phyloP scores from a whole-genome alignment of 2,797 vertebrate species.

The Manis pentadactyla region DNA sequence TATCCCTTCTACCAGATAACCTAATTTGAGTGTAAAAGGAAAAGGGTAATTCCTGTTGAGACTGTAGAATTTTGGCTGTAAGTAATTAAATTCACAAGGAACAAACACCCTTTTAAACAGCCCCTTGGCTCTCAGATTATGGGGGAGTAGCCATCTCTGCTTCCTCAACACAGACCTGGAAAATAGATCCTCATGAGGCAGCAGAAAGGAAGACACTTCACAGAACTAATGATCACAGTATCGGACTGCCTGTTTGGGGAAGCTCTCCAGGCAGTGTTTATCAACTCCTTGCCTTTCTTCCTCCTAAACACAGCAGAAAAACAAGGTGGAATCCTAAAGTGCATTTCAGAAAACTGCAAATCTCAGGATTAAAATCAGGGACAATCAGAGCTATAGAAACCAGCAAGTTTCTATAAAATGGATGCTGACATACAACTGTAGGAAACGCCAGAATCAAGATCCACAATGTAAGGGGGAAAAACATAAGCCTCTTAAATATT shows the following conservation, averaged over 20 bases:
- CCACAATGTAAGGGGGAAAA: rapidly evolving
- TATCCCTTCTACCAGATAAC: neutral
- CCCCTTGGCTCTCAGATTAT: neutral
- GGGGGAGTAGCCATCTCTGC: neutral
- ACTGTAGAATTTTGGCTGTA: neutral
- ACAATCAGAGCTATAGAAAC: neutral
- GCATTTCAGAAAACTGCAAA: slow-evolving; percentile 47
- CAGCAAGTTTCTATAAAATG: neutral
- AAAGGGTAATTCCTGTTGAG: neutral
- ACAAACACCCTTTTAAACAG: neutral
- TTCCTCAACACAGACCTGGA: slow-evolving; percentile 62
- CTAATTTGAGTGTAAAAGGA: neutral
- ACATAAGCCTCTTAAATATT: neutral
- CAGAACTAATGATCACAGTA: slow-evolving; percentile 57
- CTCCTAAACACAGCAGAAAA: slow-evolving; percentile 62
- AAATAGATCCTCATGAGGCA: slow-evolving; percentile 33
- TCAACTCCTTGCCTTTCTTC: slow-evolving; percentile 35
- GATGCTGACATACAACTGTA: neutral
- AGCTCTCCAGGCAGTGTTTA: slow-evolving; percentile 47
- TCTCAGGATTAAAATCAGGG: slow-evolving; percentile 28
- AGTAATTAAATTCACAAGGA: slow-evolving; percentile 53
- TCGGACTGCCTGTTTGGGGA: slow-evolving; percentile 43
- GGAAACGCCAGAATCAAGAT: neutral
- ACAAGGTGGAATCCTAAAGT: slow-evolving; percentile 30
- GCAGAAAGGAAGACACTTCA: slow-evolving; percentile 52